Base-by-base conservation (phyloP, 2,797 vertebrate species). In the Aselliscus stoliczkanus region DNA sequence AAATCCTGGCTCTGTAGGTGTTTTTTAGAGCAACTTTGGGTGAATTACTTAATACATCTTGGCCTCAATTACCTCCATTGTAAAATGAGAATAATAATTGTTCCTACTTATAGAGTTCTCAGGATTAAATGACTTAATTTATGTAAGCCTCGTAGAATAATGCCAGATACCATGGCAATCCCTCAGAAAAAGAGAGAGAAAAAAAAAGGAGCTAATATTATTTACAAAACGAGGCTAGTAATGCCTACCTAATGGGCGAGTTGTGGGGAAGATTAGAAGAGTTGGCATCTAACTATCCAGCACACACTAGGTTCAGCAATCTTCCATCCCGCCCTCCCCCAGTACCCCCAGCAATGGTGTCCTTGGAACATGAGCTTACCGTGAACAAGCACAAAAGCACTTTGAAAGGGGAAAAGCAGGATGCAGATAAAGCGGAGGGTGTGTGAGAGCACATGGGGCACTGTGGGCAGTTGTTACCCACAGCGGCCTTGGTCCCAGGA, bases 341-440 rank as follows among this genome's bases (percentile, higher is more conserved):
- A 7, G 17, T 12, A 5, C 11, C 58, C 58, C 31, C 58, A 14
- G 18, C 0, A 0, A 5, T 31, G 20, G 11, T 21, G 18, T 11
- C 18, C 64, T 25, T 62, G 50, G 29, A 23, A 15, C 18, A 3
- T 25, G 25, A 3, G 23, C 14, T 50, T 52, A 15, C 4, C 25
- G 20, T 4, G 42, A 56, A 34, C 21, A 70, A 11, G 1, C 3
- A 31, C 9, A 62, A 64, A 65, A 27, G 17, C 27, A 10, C 37
- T 83, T 56, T 21, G 44, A 90, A 77, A 62, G 81, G 25, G 29
- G 21, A 21, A 62, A 14, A 62, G 54, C 20, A 50, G 75, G 54
- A 72, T 11, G 18, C 54, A 29, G 34, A 25, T 39, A 10, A 15
- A 18, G 39, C 34, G 37, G 52, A 64, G 8, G 29, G 23, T 42